Evolutionary conservation across 2,113 vertebrate genomes (phyloP).

Genomic region (Sclerurus mexicanus): DNA sequence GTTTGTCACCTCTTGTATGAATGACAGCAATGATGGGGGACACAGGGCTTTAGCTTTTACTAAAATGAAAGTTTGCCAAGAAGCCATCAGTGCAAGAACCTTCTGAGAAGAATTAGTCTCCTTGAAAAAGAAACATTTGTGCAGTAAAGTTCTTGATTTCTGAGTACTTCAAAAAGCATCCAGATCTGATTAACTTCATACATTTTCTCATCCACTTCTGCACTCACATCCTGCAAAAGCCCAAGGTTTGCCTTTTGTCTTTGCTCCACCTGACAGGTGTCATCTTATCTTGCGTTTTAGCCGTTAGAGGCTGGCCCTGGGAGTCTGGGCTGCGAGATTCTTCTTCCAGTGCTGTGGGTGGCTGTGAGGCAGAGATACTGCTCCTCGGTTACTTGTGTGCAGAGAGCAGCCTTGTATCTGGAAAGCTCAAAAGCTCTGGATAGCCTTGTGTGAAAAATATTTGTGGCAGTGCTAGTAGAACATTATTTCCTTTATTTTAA

Average conservation of each 20-base stretch:
- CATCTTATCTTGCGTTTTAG: not conserved
- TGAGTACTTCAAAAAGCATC: not conserved
- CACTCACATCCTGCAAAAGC: not conserved
- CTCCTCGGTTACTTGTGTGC: not conserved
- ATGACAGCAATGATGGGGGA: not conserved
- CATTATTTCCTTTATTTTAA: not conserved
- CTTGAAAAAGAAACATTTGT: not conserved
- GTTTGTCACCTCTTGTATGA: not conserved
- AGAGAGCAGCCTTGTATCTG: not conserved
- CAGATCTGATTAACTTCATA: not conserved
- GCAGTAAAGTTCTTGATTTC: not conserved
- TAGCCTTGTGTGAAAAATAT: not conserved
- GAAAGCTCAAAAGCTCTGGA: not conserved
- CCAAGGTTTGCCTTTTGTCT: not conserved
- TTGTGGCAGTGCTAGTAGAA: not conserved
- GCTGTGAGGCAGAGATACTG: not conserved
- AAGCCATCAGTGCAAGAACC: not conserved
- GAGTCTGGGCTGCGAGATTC: not conserved
- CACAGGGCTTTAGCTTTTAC: not conserved
- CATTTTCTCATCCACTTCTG: not conserved
- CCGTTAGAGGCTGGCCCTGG: not conserved
- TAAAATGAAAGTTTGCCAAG: not conserved
- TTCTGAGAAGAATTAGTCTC: not conserved
- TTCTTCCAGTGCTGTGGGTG: not conserved
- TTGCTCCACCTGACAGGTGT: conserved; percentile 24